These are phyloP conservation scores for Spodoptera frugiperda DNA, from an alignment of 1,140 invertebrate species.

Conservation along the genomic window DNA sequence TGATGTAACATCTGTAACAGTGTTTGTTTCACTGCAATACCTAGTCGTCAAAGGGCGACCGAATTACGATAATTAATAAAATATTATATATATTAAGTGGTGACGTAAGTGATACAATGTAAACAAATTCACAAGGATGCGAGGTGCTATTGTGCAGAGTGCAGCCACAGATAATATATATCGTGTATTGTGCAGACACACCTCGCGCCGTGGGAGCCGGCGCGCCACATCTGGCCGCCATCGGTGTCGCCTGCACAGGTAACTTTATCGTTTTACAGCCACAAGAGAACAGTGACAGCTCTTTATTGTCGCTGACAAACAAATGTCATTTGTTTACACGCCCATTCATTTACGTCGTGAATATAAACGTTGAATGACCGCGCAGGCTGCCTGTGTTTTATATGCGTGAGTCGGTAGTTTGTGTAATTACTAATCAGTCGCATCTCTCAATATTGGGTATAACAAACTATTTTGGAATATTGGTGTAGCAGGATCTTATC, in stretches of 20 bases:
- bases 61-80: too few species aligned
- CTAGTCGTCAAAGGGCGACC: too few species aligned
- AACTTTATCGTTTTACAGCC: slow-evolving; percentile 46
- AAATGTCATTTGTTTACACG: slow-evolving; percentile 20
- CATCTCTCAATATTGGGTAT: background rate
- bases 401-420: background rate
- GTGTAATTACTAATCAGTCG: background rate
- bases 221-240: slow-evolving; percentile 51
- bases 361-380: background rate
- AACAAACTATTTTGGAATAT: too few species aligned
- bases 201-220: slow-evolving; percentile 4
- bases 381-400: background rate
- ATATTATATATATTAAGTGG: too few species aligned
- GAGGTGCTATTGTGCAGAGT: slow-evolving; percentile 4
- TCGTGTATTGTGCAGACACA: slow-evolving; percentile 32
- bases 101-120: background rate
- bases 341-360: slow-evolving; percentile 7
- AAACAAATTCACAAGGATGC: background rate
- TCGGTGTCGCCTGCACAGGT: slow-evolving; percentile 45
- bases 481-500: too few species aligned
- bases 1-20: too few species aligned
- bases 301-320: slow-evolving; percentile 20
- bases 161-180: background rate
- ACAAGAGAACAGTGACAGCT: slow-evolving; percentile 14
- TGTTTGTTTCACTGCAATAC: too few species aligned